Evolutionary conservation across 2,113 vertebrate species (phyloP), one percentile per base, ranked within the genome.

Genomic region (Aegithalos caudatus): DNA sequence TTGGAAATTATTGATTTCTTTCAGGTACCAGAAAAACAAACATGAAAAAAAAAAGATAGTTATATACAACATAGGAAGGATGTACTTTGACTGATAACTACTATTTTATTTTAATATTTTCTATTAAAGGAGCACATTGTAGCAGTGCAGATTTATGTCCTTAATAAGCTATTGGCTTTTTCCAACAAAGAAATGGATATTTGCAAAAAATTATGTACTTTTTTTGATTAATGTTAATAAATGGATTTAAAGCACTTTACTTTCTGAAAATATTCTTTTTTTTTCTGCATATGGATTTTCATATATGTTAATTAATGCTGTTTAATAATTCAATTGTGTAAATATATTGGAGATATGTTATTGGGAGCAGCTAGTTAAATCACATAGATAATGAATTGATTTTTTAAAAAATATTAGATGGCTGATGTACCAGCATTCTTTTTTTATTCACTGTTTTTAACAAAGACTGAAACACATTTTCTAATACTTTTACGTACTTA

Each of bases 1-100:
- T 67, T 37, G 42, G 33, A 85, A 91, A 88, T 78, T 78, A 93
- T 71, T 91, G 48, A 83, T 93, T 95, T 53, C 8, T 91, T 96
- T 66, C 38, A 80, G 25, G 21, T 60, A 61, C 54, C 50, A 47
- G 77, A 37, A 42, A 70, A 85, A 20, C 2, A 90, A 80, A 79
- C 29, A 71, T 9, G 4, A 54, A 76, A 64, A 57, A 62, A 47
- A n/a, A 31, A 21, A 48, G 5, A 44, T n/a, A 45, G 6, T 81
- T 47, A 21, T 84, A 74, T 51, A 31, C 24, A 81, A 14, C 2
- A n/a, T 14, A 12, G 12, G 7, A 85, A 77, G 14, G 14, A 37
- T 56, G 22, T 56, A 27, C 14, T 84, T 53, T 79, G n/a, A 37
- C 12, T 76, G 70, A 53, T 31, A 69, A 37, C 28, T 76, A 65